Evolutionary conservation across 2,113 vertebrate genomes (phyloP), one percentile per base, ranked within the genome.

Genomic region (Sebastes schlegelii): DNA sequence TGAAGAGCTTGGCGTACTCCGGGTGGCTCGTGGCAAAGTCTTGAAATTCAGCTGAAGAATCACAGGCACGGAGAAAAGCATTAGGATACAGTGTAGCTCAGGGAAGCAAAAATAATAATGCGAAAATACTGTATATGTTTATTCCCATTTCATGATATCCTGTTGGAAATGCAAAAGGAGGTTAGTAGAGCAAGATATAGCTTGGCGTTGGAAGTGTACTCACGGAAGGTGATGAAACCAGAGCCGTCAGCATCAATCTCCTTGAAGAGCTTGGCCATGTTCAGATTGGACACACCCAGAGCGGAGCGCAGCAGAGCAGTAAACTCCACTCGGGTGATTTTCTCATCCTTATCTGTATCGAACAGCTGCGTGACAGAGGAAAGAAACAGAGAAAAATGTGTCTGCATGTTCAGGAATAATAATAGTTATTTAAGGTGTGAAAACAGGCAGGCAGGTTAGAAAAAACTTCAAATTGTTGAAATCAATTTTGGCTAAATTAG

Each of bases 1-100:
- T 99, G 88, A 99, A 99, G 68, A 99, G 93, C 82, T 98, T 97
- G 75, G 97, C 97, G 26, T 99, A 99, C 87, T 97, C 97, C 1
- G 98, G 98, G 86, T 98, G 98, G 55, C 90, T 96, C 19, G 94
- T 80, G 54, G 97, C 97, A 81, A 99, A 99, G 79, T 93, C 72
- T 83, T 96, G 95, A 92, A 99, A 99, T 88, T 99, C 97, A 85
- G 88, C 98, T 99, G 77, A 55, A 51, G 61, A 80, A 49, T 55
- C n/a, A 68, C 3, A 80, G 9, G 40, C 1, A 80, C 2, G 66
- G 1, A 66, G 13, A 65, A 10, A 74, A 48, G n/a, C 1, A 46
- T 65, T 5, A 42, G 11, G 3, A 42, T 6, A 11, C 4, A 72
- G n/a, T 19, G 14, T 14, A 26, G 8, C 21, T 48, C 23, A 8